Conservation (phyloP, 2,888 invertebrate genomes). For the Lepidocyrtinus sp. region DNA sequence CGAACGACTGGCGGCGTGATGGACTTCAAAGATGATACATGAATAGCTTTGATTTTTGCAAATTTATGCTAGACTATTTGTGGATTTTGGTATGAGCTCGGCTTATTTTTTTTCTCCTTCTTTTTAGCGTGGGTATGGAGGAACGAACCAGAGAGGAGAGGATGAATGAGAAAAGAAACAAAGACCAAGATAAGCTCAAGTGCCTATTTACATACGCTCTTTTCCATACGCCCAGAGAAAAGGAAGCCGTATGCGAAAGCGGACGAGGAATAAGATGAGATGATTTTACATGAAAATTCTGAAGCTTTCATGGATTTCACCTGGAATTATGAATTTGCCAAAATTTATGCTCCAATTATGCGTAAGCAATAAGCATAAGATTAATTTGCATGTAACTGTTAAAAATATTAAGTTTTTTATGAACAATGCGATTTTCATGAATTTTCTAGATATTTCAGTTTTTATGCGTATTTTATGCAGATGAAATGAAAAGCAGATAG, state of each 20-base stretch:
- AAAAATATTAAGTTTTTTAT: no score
- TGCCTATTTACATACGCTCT: slow-evolving; percentile 27
- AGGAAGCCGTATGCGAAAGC: not conserved
- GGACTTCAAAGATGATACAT: not conserved
- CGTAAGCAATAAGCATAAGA: no score
- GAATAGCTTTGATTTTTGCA: not conserved
- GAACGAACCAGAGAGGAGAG: not conserved
- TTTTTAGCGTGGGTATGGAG: not conserved
- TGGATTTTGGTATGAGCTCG: slow-evolving; percentile 4
- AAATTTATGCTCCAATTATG: no score
- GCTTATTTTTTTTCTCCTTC: not conserved
- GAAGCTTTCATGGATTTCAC: no score
- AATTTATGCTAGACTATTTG: slow-evolving; percentile 1
- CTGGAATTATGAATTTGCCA: no score
- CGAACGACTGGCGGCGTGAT: not conserved
- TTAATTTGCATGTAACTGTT: no score
- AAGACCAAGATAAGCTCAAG: slow-evolving; percentile 42
- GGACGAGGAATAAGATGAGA: not conserved
- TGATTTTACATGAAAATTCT: no score
- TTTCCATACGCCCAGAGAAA: slow-evolving; percentile 7
- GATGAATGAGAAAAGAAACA: slow-evolving; percentile 29
- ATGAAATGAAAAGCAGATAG: no score
- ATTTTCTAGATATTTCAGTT: not conserved
- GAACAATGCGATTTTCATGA: not conserved
- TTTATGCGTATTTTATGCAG: slow-evolving; percentile 25